Evolutionary conservation across 2,113 vertebrate genomes (phyloP), one percentile per base, ranked within the genome.

Genomic region (Forbesichthys agassizii): DNA sequence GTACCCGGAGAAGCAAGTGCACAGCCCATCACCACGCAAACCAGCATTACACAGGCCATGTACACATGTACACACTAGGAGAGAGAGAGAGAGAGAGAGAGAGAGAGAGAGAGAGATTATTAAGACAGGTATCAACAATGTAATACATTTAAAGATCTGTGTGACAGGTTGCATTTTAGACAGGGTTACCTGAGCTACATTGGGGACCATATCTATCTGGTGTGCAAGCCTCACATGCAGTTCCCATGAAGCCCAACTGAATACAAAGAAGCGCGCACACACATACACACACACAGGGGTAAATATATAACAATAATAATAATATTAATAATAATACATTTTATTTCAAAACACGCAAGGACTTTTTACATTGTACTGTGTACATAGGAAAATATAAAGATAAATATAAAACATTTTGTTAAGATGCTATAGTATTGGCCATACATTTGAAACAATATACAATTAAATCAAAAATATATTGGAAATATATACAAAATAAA

Each of bases 221-320:
- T 11, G 78, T 73, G 71, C 97, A 99, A 52, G 84, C 90, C 88
- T 99, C 96, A 89, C 96, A 99, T n/a, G 95, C 94, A 1, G 92
- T 95, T 12, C 97, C 97, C 33, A 78, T 74, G 88, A 95, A 98
- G 4, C 89, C 91, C 63, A 75, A 79, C 97, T 99, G 83, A 54
- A 51, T 0, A 2, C 51, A 54, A 6, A 62, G 9, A 71, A 5
- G 20, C 10, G 51, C 55, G 33, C 16, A 56, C 46, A 27, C 33
- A 18, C 7, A 14, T 27, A 64, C 20, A 33, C 62, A 64, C 58
- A 36, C 12, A 60, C 33, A n/a, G 27, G 27, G 27, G 27, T 27
- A 27, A 27, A 27, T 27, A 27, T 27, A 27, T 27, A 27, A 27
- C 27, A 27, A 27, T 27, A 27, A 27, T 27, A 27, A 27, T 27